Percentiles rank a stretch among this genome's conserved stretches.
Conservation (phyloP, 2,113 vertebrate species). For the Malurus melanocephalus region DNA sequence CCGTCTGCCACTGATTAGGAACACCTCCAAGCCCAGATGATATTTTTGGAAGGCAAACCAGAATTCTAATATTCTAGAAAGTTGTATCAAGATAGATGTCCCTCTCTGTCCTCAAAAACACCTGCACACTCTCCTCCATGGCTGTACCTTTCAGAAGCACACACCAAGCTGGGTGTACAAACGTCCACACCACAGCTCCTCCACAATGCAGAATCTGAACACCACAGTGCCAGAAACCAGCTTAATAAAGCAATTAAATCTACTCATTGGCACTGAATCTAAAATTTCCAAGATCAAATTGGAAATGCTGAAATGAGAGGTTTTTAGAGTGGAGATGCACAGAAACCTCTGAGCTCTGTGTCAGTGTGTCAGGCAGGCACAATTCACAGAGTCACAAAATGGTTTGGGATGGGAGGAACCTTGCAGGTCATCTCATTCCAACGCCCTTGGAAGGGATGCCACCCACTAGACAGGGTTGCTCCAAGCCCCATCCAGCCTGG, state of each 20-base stretch:
- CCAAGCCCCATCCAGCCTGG: neutral
- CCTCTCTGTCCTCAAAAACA: neutral
- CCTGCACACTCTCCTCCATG: neutral
- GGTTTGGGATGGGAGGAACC: neutral
- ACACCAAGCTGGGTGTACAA: neutral
- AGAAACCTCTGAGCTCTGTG: neutral
- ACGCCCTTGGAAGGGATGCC: neutral
- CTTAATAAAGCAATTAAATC: neutral
- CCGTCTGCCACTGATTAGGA: neutral
- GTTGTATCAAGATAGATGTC: neutral
- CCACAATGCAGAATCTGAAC: fast-evolving
- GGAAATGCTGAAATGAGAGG: neutral
- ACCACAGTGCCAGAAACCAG: neutral
- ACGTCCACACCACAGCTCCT: neutral
- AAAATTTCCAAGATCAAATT: neutral
- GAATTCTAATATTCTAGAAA: neutral
- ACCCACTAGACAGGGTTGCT: neutral
- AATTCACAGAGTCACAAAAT: neutral
- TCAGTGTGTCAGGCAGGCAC: neutral
- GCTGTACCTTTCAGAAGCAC: neutral
- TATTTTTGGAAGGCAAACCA: neutral
- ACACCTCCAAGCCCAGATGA: neutral
- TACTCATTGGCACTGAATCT: neutral
- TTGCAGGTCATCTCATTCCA: fast-evolving
- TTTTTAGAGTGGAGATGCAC: neutral